Conservation (phyloP, 2,797 vertebrate species). For the Anas georgica region DNA sequence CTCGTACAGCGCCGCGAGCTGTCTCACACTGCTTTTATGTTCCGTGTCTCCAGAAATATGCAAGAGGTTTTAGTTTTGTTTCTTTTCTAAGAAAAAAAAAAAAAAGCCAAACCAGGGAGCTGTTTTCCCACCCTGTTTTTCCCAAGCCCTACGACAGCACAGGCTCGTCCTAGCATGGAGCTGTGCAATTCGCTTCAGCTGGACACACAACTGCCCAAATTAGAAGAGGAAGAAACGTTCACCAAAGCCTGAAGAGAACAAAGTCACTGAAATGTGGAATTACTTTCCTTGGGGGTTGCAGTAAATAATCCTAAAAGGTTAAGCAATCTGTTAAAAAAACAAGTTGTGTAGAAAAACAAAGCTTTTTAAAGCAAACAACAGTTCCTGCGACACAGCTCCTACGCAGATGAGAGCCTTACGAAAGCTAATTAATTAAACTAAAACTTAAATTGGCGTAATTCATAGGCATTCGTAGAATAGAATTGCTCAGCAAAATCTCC, state of each 20-base stretch:
- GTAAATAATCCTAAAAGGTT: constrained; percentile 21
- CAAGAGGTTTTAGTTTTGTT: background rate
- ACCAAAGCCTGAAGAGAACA: constrained; percentile 11
- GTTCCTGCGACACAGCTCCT: background rate
- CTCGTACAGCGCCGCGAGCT: background rate
- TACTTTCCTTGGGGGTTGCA: constrained; percentile 49
- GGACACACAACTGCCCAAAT: constrained; percentile 40
- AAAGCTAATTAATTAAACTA: constrained; percentile 21
- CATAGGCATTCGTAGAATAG: background rate
- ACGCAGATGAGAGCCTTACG: background rate
- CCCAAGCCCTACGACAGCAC: background rate
- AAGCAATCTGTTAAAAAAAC: constrained; percentile 23
- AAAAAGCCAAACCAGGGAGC: constrained; percentile 3
- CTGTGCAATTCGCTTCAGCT: constrained; percentile 48
- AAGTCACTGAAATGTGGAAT: constrained; percentile 43
- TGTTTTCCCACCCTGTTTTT: constrained; percentile 15
- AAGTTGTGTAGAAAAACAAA: background rate
- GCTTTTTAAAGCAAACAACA: constrained; percentile 14
- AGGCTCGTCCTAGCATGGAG: background rate
- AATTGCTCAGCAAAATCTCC: background rate
- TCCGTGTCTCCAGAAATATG: background rate
- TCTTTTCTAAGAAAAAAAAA: background rate
- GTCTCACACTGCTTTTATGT: background rate
- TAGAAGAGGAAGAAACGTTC: constrained; percentile 21
- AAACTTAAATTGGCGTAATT: constrained; percentile 10